A percentile compares a stretch with the other conserved stretches of the same genome.
Evolutionary conservation across 2,113 vertebrate genomes (phyloP).

Genomic region (Sciurus niger): DNA sequence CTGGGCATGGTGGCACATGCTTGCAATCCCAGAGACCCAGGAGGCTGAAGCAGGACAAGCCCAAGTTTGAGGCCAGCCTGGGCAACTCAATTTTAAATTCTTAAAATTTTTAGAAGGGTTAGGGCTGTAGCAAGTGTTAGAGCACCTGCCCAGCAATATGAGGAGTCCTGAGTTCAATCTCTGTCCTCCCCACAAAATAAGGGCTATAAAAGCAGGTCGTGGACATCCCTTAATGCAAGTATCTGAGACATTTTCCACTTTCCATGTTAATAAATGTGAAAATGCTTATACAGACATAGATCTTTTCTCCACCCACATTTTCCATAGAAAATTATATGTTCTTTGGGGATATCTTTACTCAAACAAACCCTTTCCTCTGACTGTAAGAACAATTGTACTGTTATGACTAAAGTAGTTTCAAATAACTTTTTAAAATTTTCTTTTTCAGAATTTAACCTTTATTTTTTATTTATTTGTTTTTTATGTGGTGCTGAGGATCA

Average conservation of each 20-base stretch:
- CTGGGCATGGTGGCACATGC: neutral
- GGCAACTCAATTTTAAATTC: neutral
- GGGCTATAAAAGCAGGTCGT: neutral
- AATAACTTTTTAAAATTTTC: neutral
- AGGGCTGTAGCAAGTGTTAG: neutral
- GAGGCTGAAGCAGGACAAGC: neutral
- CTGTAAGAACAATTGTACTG: neutral
- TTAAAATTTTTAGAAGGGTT: neutral
- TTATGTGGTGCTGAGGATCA: too few relatives aligned
- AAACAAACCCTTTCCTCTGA: neutral
- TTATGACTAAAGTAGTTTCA: neutral
- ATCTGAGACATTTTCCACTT: neutral
- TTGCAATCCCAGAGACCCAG: neutral
- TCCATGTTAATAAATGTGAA: neutral
- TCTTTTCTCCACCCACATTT: constrained; percentile 1
- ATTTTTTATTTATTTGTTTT: too few relatives aligned
- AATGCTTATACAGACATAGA: neutral
- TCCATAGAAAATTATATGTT: neutral
- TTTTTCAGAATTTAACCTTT: neutral
- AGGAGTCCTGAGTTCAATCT: neutral
- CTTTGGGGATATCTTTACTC: neutral
- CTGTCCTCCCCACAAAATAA: neutral
- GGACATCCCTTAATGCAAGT: neutral
- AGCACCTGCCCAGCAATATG: neutral
- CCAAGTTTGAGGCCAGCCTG: neutral